Percentiles rank a stretch among this genome's conserved stretches.
phyloP scores from a whole-genome alignment of 2,113 vertebrate species.

The Cercocebus atys region DNA sequence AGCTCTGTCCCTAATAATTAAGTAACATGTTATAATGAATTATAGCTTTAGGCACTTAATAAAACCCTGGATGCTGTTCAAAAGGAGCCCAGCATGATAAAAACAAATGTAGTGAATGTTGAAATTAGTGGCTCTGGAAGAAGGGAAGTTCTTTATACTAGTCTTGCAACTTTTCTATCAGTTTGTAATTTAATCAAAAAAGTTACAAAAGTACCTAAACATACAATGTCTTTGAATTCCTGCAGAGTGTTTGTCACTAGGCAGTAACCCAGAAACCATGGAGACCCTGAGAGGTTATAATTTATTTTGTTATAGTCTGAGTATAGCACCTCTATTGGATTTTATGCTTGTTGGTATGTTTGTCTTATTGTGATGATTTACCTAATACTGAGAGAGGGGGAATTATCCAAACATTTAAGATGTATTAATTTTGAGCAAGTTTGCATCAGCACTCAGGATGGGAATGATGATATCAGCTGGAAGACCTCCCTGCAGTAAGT shows the following conservation, averaged over 20 bases:
- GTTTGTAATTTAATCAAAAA: background rate
- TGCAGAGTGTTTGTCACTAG: background rate
- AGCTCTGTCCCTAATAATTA: background rate
- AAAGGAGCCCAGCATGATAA: background rate
- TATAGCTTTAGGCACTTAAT: background rate
- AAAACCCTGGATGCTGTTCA: background rate
- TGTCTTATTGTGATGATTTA: background rate
- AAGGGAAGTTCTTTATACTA: background rate
- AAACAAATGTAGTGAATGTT: constrained; percentile 14
- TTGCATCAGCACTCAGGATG: background rate
- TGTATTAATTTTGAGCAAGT: background rate
- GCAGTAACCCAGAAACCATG: background rate
- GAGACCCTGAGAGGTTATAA: background rate
- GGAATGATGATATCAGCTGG: background rate
- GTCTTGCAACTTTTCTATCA: background rate
- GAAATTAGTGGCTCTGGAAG: background rate
- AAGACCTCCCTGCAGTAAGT: background rate
- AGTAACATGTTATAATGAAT: background rate
- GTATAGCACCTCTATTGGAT: background rate
- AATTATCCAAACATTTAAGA: background rate
- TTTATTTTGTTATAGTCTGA: background rate
- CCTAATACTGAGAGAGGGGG: background rate
- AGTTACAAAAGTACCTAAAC: background rate
- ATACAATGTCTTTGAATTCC: background rate
- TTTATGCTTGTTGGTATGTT: background rate